Evolutionary conservation across 2,797 vertebrate genomes (phyloP).

Genomic region (Takifugu ocellatus): DNA sequence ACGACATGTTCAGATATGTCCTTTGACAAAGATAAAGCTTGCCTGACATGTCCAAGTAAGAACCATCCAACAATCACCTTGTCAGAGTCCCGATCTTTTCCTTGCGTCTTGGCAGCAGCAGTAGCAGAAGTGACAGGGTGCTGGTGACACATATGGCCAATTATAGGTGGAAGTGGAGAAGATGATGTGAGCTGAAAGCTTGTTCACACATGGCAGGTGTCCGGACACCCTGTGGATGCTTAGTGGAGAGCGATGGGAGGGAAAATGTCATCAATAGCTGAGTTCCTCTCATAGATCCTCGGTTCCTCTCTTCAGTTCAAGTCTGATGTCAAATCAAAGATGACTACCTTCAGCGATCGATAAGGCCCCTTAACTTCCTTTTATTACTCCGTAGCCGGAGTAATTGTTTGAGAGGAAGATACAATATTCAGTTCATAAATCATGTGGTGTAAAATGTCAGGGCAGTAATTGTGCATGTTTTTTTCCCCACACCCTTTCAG

Average conservation of each 20-base stretch:
- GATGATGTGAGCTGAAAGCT: constrained; percentile 75
- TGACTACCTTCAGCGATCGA: constrained; percentile 62
- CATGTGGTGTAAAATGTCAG: constrained; percentile 80
- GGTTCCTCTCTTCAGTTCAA: constrained; percentile 21
- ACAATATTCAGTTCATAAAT: constrained; percentile 83
- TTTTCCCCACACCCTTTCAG: constrained; percentile 77
- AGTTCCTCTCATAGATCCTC: constrained; percentile 18
- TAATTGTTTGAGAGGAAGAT: constrained; percentile 57
- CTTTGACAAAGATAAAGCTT: constrained; percentile 30
- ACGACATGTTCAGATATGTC: constrained; percentile 3
- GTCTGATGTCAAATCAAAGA: constrained; percentile 57
- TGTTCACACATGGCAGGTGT: constrained; percentile 76
- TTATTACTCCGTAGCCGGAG: constrained; percentile 64
- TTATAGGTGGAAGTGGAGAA: constrained; percentile 75
- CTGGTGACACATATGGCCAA: constrained; percentile 79
- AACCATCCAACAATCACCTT: constrained; percentile 62
- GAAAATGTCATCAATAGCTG: constrained; percentile 54
- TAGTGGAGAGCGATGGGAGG: constrained; percentile 43
- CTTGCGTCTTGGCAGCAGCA: constrained; percentile 35
- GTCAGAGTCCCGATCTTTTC: constrained; percentile 68
- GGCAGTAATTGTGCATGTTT: constrained; percentile 76
- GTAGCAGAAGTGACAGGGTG: constrained; percentile 54
- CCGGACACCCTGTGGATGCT: constrained; percentile 58
- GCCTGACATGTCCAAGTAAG: constrained; percentile 55
- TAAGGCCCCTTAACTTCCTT: constrained; percentile 66